A percentile compares a stretch with the other conserved stretches of the same genome.
These are phyloP conservation scores for Cantharis lateralis DNA, from an alignment of 2,888 invertebrate species.

Conservation along the genomic window DNA sequence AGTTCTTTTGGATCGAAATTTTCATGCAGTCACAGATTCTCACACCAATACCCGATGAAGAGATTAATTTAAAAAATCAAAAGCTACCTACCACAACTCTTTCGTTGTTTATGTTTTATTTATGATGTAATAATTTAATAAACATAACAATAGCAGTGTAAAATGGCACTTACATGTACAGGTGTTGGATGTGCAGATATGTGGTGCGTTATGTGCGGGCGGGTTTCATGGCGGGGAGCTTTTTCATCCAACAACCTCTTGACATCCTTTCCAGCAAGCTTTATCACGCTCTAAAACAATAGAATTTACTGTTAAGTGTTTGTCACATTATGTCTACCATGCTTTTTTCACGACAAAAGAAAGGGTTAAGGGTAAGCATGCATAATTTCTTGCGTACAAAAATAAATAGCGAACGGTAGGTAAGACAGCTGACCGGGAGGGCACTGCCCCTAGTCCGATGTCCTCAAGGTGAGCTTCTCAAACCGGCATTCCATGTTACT, in stretches of 20 bases:
- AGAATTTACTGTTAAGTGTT: conserved; percentile 28
- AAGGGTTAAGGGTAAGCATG: conserved; percentile 1
- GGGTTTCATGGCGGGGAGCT: conserved; percentile 63
- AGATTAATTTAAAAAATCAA: too few species aligned
- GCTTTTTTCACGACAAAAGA: background rate
- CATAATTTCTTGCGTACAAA: background rate
- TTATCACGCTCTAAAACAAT: conserved; percentile 58
- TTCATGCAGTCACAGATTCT: too few species aligned
- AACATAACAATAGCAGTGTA: background rate
- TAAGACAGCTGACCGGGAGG: conserved; percentile 31
- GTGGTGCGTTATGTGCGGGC: conserved; percentile 63
- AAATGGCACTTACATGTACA: conserved; percentile 50
- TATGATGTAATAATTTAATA: background rate
- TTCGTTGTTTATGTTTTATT: background rate
- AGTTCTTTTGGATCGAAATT: too few species aligned
- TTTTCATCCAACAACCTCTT: conserved; percentile 64
- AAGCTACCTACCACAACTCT: background rate
- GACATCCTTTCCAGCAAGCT: conserved; percentile 63
- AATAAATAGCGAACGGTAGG: conserved; percentile 10
- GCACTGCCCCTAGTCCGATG: conserved; percentile 38
- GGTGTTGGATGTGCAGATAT: conserved; percentile 55
- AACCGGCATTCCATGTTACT: conserved; percentile 37
- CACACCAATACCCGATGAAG: too few species aligned
- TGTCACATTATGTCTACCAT: conserved; percentile 10
- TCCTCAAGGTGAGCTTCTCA: conserved; percentile 43